Percentiles rank a stretch among this genome's conserved stretches.
Evolutionary conservation across 2,113 vertebrate species (phyloP).

Genomic region (Malurus cyaneus): DNA sequence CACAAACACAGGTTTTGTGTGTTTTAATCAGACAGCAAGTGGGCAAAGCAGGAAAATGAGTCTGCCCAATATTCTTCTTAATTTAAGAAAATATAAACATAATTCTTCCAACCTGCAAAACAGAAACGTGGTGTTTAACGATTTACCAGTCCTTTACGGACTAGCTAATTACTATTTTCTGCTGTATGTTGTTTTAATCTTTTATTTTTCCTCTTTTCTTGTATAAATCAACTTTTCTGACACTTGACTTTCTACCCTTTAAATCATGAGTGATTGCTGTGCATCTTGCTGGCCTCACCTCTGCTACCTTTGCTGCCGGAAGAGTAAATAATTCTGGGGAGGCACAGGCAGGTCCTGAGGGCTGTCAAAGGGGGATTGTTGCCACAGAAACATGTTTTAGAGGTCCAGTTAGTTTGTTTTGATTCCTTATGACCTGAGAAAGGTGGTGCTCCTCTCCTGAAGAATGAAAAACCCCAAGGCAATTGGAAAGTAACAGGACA

Average conservation of each 20-base stretch:
- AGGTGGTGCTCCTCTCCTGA: not conserved
- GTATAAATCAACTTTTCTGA: not conserved
- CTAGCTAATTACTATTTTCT: not conserved
- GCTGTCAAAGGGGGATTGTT: not conserved
- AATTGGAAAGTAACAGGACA: not conserved
- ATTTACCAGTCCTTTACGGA: not conserved
- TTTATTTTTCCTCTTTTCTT: not conserved
- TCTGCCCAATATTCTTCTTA: not conserved
- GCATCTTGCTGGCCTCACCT: not conserved
- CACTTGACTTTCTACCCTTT: not conserved
- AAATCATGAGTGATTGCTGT: not conserved
- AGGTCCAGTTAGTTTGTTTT: not conserved
- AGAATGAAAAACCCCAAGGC: not conserved
- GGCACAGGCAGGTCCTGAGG: not conserved
- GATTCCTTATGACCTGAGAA: not conserved
- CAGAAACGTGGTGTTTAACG: accelerated
- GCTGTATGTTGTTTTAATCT: not conserved
- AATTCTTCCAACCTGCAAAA: not conserved
- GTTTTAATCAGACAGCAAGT: not conserved
- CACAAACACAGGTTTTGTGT: accelerated
- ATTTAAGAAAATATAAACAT: not conserved
- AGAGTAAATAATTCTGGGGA: not conserved
- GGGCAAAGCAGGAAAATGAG: not conserved
- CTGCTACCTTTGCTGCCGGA: not conserved
- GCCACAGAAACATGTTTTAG: not conserved